These are phyloP conservation scores for Erythrocercus mccallii DNA, from an alignment of 2,113 vertebrate species.

Conservation along the genomic window DNA sequence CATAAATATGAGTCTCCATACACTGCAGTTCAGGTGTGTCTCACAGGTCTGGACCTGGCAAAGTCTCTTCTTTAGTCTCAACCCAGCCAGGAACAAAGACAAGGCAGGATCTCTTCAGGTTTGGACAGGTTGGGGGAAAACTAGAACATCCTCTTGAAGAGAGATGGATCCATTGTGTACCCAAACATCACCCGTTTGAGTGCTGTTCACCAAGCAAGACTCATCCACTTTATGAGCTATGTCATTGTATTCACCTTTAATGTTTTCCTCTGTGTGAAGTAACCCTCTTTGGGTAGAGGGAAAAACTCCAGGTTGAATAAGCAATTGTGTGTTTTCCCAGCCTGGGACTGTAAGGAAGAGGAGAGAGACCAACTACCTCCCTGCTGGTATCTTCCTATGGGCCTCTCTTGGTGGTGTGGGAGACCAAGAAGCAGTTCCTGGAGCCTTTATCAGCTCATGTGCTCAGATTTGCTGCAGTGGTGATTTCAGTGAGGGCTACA, in stretches of 20 bases:
- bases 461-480: not conserved
- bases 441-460: not conserved
- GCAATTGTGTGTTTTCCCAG: not conserved
- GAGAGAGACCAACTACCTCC: not conserved
- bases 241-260: not conserved
- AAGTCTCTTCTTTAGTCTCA: not conserved
- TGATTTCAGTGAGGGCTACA: not conserved
- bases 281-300: not conserved
- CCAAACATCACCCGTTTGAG: not conserved
- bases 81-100: not conserved
- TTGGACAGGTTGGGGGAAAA: accelerated
- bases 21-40: not conserved
- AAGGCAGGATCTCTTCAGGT: not conserved
- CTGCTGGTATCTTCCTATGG: not conserved
- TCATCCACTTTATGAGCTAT: not conserved
- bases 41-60: not conserved
- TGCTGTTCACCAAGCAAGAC: not conserved
- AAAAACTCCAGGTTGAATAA: not conserved
- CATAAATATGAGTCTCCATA: not conserved
- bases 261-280: not conserved
- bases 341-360: not conserved
- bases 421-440: not conserved
- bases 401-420: not conserved
- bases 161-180: not conserved
- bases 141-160: not conserved